Percentiles rank a stretch among this genome's conserved stretches.
Evolutionary conservation across 2,888 invertebrate genomes (phyloP).

Genomic region (Lucinisca nassula): DNA sequence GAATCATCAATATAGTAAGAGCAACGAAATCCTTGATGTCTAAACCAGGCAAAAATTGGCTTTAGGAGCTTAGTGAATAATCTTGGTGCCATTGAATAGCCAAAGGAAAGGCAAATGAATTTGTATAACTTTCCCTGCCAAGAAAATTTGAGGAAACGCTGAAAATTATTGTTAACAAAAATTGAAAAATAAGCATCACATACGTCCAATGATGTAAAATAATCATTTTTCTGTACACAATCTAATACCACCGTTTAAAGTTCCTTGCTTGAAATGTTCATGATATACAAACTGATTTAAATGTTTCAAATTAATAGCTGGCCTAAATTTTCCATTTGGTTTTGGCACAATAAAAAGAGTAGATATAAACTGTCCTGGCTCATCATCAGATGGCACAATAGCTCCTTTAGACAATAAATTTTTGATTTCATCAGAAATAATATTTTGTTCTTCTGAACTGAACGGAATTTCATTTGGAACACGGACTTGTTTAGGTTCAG

Average conservation of each 20-base stretch:
- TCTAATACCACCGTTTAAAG: neutral
- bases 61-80: conserved; percentile 61
- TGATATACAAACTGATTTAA: conserved; percentile 38
- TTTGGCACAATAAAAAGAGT: conserved; percentile 39
- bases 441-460: neutral
- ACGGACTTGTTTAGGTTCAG: neutral
- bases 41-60: conserved; percentile 41
- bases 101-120: conserved; percentile 47
- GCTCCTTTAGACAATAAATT: neutral
- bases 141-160: conserved; percentile 28
- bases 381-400: neutral
- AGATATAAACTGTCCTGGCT: conserved; percentile 27
- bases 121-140: conserved; percentile 37
- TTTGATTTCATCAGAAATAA: neutral
- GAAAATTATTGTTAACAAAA: conserved; percentile 21
- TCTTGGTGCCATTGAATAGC: conserved; percentile 41
- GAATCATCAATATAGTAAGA: conserved; percentile 63
- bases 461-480: conserved; percentile 1
- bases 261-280: conserved; percentile 44
- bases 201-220: conserved; percentile 39
- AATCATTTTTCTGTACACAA: conserved; percentile 37
- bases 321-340: conserved; percentile 38
- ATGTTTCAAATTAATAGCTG: conserved; percentile 34
- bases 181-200: neutral
- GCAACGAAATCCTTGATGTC: conserved; percentile 43